Base-by-base conservation (phyloP, 2,797 vertebrate species). In the Cuniculus paca region DNA sequence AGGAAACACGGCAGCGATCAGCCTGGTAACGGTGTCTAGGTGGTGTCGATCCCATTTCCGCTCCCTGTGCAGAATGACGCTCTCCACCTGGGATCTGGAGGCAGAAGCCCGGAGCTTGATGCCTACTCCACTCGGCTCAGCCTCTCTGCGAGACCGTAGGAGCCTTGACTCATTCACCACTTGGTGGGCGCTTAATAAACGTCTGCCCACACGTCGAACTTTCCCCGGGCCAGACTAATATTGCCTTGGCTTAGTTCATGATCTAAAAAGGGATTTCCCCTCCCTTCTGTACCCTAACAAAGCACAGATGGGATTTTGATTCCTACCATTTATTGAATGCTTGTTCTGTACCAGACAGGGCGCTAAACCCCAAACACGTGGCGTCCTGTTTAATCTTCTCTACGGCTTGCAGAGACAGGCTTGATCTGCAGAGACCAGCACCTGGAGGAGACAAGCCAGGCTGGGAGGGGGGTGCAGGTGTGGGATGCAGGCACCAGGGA, bases 221-320 rank as follows among this genome's bases (percentile, higher is more conserved):
- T 56, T 63, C 54, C 77, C 83, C 0, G 14, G 50, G 58, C 54
- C 83, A 84, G 68, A 39, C 75, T 56, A 45, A 36, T 6, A 48
- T 4, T 16, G 65, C 42, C 87, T 61, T 78, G 60, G 50, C 70
- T 81, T 72, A 86, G 65, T 85, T 74, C 36, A 17, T 45, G 34
- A 90, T 85, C 75, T n/a, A 84, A 85, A 95, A 87, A 56, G 56
- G 88, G 52, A 70, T 70, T 34, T 65, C 31, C 1, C 19, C 12
- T 61, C 26, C 1, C 85, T 75, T 50, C 78, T 65, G 50, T 16
- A 54, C 34, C 70, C 75, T 92, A 68, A 84, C 31, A 80, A 93
- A 97, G 86, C 54, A 70, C 70, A 56, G 83, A 61, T 28, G 78
- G 75, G 60, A 63, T 65, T 70, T 75, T 54, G 85, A 91, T 90